Percentiles rank a stretch among this genome's conserved stretches.
Evolutionary conservation across 2,113 vertebrate genomes (phyloP).

Genomic region (Enhydra lutris): DNA sequence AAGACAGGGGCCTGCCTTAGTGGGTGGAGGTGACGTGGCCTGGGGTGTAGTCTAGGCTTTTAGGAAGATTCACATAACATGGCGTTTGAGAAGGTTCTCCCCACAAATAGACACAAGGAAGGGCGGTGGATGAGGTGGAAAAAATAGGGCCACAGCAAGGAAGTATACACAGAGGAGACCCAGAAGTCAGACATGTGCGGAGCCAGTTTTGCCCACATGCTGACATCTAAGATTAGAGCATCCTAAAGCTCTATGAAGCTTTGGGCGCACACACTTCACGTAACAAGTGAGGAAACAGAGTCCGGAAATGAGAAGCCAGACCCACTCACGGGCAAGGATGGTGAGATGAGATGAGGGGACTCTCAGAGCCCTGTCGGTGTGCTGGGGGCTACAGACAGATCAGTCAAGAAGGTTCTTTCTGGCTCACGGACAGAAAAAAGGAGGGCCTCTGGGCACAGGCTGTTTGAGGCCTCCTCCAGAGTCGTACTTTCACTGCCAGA

Average conservation of each 20-base stretch:
- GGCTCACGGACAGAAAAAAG: not conserved
- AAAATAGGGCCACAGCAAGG: not conserved
- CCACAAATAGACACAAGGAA: not conserved
- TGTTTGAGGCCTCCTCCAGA: not conserved
- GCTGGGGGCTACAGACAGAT: not conserved
- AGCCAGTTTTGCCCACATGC: not conserved
- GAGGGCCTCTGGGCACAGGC: not conserved
- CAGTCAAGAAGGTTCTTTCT: not conserved
- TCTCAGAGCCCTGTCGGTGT: fast-evolving
- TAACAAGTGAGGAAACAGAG: not conserved
- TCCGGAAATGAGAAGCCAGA: not conserved
- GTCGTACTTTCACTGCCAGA: not conserved
- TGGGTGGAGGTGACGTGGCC: not conserved
- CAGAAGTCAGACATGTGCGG: not conserved
- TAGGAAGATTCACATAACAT: not conserved
- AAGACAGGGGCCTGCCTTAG: not conserved
- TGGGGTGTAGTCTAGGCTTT: not conserved
- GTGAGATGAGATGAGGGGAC: not conserved
- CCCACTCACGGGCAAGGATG: fast-evolving
- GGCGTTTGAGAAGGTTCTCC: not conserved
- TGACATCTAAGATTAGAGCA: not conserved
- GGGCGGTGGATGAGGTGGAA: not conserved
- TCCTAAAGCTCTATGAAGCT: not conserved
- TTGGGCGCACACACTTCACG: not conserved
- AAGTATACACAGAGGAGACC: not conserved